Evolutionary conservation across 2,888 invertebrate species (phyloP), one percentile per base, ranked within the genome.

Genomic region (Tipula unca): DNA sequence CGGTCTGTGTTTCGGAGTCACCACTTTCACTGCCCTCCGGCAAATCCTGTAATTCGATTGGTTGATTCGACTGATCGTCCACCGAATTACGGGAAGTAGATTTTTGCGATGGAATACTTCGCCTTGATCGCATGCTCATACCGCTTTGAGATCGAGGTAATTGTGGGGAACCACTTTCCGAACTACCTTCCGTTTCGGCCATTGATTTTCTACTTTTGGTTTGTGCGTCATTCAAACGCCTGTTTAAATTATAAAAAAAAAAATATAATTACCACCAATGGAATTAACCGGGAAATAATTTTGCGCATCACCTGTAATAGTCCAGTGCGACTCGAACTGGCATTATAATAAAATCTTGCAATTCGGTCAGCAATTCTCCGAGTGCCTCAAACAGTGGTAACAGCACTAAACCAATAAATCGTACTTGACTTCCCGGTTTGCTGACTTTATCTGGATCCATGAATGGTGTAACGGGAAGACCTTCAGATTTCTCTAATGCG

Each of bases 401-500:
- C 84, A 96, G 92, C 82, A 96, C 96, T 88, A 95, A 93, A 84
- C 96, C 95, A 89, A 96, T 96, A 91, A 96, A 96, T 85, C 95
- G 95, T 89, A 95, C 95, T 90, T 96, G 96, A 0, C 96, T 96
- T 20, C 95, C 95, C 3, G 95, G 95, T 89, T 95, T 96, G 86
- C 95, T 95, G 86, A 96, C 95, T 91, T 96, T 96, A 87, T 96
- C 96, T 39, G 96, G 93, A 90, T 96, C 96, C 96, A 96, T 96
- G 89, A 96, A 96, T 0, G 96, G 96, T 32, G 96, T 96, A 35
- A 96, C 95, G 3, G 96, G 96, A 87, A 96, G 91, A 10, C 96
- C 96, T 90, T 96, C 95, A 35, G 95, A 92, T 89, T 96, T 96
- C 90, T 96, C 96, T 3, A 95, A 94, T 88, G 96, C 96, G 89